Percentiles rank a stretch among this genome's conserved stretches.
These are phyloP conservation scores for Agapostemon virescens DNA, from an alignment of 2,888 invertebrate genomes.

Conservation along the genomic window DNA sequence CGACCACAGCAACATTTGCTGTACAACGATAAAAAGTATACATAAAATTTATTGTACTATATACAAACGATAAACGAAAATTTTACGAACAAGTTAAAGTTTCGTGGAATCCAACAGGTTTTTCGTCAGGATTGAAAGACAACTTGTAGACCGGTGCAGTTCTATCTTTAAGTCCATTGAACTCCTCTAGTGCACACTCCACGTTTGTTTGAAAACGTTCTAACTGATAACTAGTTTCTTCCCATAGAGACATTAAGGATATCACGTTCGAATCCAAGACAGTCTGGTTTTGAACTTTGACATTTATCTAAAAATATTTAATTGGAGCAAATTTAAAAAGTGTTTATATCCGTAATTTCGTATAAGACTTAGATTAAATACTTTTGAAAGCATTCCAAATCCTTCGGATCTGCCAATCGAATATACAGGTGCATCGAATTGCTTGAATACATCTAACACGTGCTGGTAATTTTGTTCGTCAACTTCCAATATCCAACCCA, in stretches of 20 bases:
- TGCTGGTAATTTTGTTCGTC: slow-evolving; percentile 82
- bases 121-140: slow-evolving; percentile 85
- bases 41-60: slow-evolving; percentile 12
- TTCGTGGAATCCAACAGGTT: slow-evolving; percentile 31
- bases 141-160: slow-evolving; percentile 88
- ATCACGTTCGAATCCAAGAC: slow-evolving; percentile 85
- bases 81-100: slow-evolving; percentile 40
- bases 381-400: slow-evolving; percentile 86
- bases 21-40: slow-evolving; percentile 9
- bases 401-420: slow-evolving; percentile 86
- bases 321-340: background rate
- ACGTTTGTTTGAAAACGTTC: slow-evolving; percentile 92
- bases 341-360: background rate
- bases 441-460: slow-evolving; percentile 84
- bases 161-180: slow-evolving; percentile 85
- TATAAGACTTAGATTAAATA: slow-evolving; percentile 69
- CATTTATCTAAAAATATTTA: slow-evolving; percentile 76
- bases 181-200: slow-evolving; percentile 90
- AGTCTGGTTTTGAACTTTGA: slow-evolving; percentile 84
- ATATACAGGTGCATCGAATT: slow-evolving; percentile 84
- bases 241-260: slow-evolving; percentile 92
- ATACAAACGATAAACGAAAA: background rate
- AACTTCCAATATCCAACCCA: slow-evolving; percentile 92
- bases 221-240: slow-evolving; percentile 95
- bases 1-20: slow-evolving; percentile 87